phyloP scores from a whole-genome alignment of 2,888 invertebrate species.

The Cheilosia scutellata region DNA sequence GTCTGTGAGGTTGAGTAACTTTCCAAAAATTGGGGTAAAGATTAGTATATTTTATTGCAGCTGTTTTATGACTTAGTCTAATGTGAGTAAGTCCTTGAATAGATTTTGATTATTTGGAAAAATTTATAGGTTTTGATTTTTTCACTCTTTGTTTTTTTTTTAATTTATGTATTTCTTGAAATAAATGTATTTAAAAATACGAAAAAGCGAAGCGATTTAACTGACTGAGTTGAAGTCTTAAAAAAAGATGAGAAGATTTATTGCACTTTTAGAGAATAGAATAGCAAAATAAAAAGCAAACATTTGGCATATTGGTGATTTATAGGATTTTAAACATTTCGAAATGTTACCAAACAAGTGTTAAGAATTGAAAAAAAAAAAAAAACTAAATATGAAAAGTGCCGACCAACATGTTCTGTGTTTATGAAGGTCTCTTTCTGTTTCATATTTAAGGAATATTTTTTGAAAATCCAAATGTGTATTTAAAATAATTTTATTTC shows the following conservation, averaged over 20 bases:
- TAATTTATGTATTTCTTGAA: constrained; percentile 17
- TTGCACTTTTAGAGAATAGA: neutral
- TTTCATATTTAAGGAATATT: no score
- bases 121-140: constrained; percentile 18
- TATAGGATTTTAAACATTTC: neutral
- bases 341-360: neutral
- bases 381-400: neutral
- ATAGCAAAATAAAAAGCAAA: neutral
- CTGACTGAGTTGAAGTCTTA: constrained; percentile 33
- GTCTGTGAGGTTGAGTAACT: constrained; percentile 1
- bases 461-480: no score
- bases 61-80: constrained; percentile 23
- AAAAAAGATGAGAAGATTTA: constrained; percentile 17
- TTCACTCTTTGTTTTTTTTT: constrained; percentile 14
- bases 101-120: constrained; percentile 16
- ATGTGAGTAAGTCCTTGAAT: constrained; percentile 52
- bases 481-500: no score
- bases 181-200: constrained; percentile 24
- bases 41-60: constrained; percentile 24
- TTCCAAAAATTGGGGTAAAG: constrained; percentile 21
- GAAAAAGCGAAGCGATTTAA: constrained; percentile 32
- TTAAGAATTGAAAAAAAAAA: neutral
- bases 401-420: no score
- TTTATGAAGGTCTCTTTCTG: no score
- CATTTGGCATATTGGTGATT: neutral